Conservation (phyloP, 2,113 vertebrate species). For the Bos taurus region ARS-UCD2.0 NC_037335.1:63844001-63844500, state of each 20-base stretch:
- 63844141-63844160: neutral
- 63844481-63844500: neutral
- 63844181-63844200: neutral
- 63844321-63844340: neutral
- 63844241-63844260: neutral
- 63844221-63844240: neutral
- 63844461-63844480: neutral
- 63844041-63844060: neutral
- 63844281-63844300: neutral
- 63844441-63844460: neutral
- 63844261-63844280: too few species aligned
- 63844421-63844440: neutral
- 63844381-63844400: neutral
- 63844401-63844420: neutral
- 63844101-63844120: neutral
- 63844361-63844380: neutral
- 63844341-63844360: neutral
- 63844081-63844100: neutral
- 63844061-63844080: neutral
- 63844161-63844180: neutral
- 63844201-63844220: neutral
- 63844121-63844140: neutral
- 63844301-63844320: neutral
- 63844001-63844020: neutral
- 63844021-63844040: neutral